These are phyloP conservation scores for Tiaroga cobitis DNA, from an alignment of 2,797 vertebrate genomes.

Conservation along the genomic window DNA sequence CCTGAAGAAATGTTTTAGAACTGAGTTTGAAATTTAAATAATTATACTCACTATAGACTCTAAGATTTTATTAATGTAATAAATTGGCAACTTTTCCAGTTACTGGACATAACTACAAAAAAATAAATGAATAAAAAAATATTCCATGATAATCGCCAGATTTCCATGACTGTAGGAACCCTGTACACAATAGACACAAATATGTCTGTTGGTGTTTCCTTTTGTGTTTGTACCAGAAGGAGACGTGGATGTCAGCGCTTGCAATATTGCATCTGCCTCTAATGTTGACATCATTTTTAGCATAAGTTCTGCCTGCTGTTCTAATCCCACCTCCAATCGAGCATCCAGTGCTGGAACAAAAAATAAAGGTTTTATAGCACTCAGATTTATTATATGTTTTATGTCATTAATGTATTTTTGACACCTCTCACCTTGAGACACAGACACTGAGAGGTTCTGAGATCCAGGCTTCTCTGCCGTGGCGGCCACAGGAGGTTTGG, in stretches of 20 bases:
- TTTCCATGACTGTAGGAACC: background rate
- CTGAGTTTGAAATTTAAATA: background rate
- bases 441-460: constrained; percentile 92
- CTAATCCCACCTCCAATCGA: constrained; percentile 94
- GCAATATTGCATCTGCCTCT: constrained; percentile 96
- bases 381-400: background rate
- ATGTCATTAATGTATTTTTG: background rate
- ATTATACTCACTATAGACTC: no score
- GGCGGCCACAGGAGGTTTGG: constrained; percentile 84
- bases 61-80: background rate
- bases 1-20: background rate
- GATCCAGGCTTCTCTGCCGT: constrained; percentile 93
- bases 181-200: background rate
- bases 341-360: constrained; percentile 89
- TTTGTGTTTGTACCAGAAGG: constrained; percentile 82
- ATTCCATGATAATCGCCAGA: background rate
- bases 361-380: background rate
- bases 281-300: constrained; percentile 99
- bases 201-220: background rate
- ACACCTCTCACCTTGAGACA: constrained; percentile 89
- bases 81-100: background rate
- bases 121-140: background rate
- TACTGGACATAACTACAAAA: background rate
- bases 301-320: constrained; percentile 98
- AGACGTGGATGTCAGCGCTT: constrained; percentile 92